phyloP scores from a whole-genome alignment of 2,113 vertebrate species.

The Plotosus lineatus region DNA sequence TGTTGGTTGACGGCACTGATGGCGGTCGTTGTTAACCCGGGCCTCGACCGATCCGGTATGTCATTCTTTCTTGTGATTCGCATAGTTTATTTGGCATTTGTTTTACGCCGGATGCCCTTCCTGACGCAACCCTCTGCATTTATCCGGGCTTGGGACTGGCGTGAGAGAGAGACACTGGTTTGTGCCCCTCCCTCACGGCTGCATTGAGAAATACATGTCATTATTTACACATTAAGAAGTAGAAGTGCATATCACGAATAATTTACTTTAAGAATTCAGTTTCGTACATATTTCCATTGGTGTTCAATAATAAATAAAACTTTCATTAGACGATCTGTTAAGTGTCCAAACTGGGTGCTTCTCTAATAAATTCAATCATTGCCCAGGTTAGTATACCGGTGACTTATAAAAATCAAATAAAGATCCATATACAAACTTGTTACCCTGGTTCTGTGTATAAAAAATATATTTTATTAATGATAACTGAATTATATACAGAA shows the following conservation, averaged over 20 bases:
- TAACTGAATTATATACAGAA: background rate
- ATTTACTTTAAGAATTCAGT: background rate
- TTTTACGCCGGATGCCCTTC: no score
- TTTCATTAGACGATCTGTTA: background rate
- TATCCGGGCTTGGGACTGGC: no score
- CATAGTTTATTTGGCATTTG: no score
- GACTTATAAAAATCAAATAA: constrained; percentile 43
- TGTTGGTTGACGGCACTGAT: no score
- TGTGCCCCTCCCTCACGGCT: no score
- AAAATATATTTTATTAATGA: no score
- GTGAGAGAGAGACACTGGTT: no score
- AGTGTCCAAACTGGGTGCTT: constrained; percentile 14
- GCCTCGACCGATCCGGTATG: no score
- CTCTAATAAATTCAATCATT: constrained; percentile 18
- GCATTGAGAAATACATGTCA: background rate
- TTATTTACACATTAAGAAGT: constrained; percentile 2
- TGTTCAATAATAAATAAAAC: background rate
- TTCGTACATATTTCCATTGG: constrained; percentile 2
- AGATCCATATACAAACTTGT: constrained; percentile 14
- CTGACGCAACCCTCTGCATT: no score
- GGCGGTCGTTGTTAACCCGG: no score
- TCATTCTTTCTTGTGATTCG: no score
- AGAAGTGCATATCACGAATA: background rate
- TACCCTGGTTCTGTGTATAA: background rate
- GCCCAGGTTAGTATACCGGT: constrained; percentile 30